Evolutionary conservation across 2,113 vertebrate species (phyloP), one percentile per base, ranked within the genome.

Genomic region (Apodemus sylvaticus): DNA sequence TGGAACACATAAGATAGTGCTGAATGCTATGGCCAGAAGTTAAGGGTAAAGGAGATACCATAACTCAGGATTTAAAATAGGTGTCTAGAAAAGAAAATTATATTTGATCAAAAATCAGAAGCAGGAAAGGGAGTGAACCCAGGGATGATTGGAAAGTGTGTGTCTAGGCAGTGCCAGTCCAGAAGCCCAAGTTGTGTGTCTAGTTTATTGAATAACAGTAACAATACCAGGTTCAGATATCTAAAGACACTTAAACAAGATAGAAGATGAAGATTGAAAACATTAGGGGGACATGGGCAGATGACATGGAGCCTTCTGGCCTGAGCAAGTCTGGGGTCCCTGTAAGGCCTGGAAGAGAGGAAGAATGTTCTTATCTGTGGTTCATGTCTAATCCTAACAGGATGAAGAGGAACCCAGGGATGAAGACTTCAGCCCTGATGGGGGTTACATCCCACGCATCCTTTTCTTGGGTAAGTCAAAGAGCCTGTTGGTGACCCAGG

Each of bases 331-430:
- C 36, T 3, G 34, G 66, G 92, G 78, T 90, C 81, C 64, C 31
- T 76, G 45, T 53, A 88, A 78, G 71, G 10, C 83, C 95, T 64
- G 92, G 62, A 93, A 51, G 92, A 90, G 34, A 85, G 34, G 64
- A 22, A 48, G 13, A 58, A n/a, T 71, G 64, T 85, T 81, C 79
- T 97, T 24, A 93, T 91, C 29, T 76, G 74, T 89, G 77, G 29
- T 83, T 96, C 91, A 83, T 12, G 58, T 92, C 89, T 73, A n/a
- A 70, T 77, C 60, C 89, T 97, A 94, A 86, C 97, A 99, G 99
- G 99, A 99, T 98, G 99, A 99, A 95, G 99, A 99, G 96, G 99
- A 99, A 90, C 99, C 99, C 6, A 99, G 99, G 96, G 99, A 99
- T 93, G 99, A 99, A 64, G 98, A 98, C 92, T 99, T 99, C 97